Conservation (phyloP, 64 coral and sea anemone genomes). For the Pocillopora damicornis region DNA sequence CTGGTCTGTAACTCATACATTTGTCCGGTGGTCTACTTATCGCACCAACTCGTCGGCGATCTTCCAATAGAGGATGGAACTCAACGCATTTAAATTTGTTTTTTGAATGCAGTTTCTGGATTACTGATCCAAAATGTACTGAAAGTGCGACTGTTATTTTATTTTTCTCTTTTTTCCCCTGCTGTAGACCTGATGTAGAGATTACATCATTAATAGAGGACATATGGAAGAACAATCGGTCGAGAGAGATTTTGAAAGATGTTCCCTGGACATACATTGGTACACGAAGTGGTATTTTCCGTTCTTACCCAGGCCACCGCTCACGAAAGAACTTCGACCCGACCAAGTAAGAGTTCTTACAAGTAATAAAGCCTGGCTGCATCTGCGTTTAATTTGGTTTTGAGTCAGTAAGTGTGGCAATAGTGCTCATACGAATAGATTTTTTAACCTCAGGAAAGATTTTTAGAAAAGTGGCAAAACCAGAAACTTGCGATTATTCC, state of each 20-base stretch:
- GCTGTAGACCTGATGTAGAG: conserved; percentile 83
- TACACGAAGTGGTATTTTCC: conserved; percentile 81
- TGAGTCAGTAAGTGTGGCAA: not conserved
- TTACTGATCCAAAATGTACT: too few species aligned
- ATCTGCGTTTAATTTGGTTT: not conserved
- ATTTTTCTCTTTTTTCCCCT: not conserved
- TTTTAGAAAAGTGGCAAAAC: too few species aligned
- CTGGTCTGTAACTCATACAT: too few species aligned
- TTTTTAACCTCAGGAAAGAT: too few species aligned
- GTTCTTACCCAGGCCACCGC: conserved; percentile 81
- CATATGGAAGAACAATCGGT: conserved; percentile 63
- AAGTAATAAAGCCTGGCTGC: not conserved
- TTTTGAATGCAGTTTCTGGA: too few species aligned
- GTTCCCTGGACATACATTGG: conserved; percentile 96
- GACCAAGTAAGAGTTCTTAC: conserved; percentile 53
- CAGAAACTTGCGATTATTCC: too few species aligned
- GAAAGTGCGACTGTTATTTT: not conserved
- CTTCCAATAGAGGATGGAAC: too few species aligned
- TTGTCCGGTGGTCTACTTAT: too few species aligned
- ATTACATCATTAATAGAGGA: conserved; percentile 86
- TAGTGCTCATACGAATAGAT: too few species aligned
- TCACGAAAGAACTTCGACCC: conserved; percentile 84
- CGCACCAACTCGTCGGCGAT: too few species aligned
- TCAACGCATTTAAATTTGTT: too few species aligned
- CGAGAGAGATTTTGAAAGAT: conserved; percentile 81